Base-by-base conservation (phyloP, 1,140 invertebrate species). In the Meteorus sp. region DNA sequence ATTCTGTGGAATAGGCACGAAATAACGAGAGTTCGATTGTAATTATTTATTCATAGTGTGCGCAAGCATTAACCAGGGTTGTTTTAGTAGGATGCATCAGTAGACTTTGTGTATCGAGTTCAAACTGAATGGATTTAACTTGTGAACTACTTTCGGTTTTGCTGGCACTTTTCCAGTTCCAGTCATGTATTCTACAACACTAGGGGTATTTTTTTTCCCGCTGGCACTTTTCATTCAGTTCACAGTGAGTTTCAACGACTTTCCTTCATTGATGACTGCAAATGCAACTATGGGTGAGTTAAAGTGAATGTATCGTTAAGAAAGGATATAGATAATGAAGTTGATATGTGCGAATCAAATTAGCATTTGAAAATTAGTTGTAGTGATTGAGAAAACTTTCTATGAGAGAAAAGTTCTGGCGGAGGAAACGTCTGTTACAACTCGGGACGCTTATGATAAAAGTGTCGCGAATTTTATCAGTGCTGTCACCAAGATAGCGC, bases 251-350 rank as follows among this genome's bases (percentile, higher is more conserved):
- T 71, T 68, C 61, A 71, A 87, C 67, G 85, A 86, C 63, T 88
- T 88, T 75, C 87, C 87, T 3, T 88, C 88, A 0, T 76, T 89
- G 53, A 81, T 88, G 0, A 84, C 84, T 19, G 80, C 85, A 5
- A 90, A 90, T 75, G 87, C 85, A 4, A 85, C 87, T 7, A 81
- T 89, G 69, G 87, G 88, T 89, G 80, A 71, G 76, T 59, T 39
- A 48, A 53, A n/a, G 20, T 33, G 1, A 35, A 53, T 33, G 25
- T 37, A 17, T n/a, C 6, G 29, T 47, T 33, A 50, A 57, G 60
- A 54, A 58, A 61, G 27, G 33, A 47, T 31, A 43, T 23, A n/a
- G n/a, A n/a, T 58, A 15, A 37, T 37, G 4, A 48, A 25, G 5
- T 11, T 27, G 2, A 48, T 27, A 19, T 20, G 15, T 45, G 6